Evolutionary conservation across 2,888 invertebrate species (phyloP).

Genomic region (Drosophila limbata): DNA sequence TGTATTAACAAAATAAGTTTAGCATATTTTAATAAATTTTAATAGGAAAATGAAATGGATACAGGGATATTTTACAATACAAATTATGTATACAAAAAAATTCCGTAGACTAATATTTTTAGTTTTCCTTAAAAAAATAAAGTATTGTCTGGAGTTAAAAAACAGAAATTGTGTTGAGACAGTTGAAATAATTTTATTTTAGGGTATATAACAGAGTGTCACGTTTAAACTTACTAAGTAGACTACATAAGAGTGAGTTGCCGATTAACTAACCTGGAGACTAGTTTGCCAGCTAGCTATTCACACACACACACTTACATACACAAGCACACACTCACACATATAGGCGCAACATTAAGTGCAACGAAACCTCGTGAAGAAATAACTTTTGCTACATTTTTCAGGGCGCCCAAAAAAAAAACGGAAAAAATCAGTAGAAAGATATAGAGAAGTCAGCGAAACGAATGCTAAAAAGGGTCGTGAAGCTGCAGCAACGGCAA

Average conservation of each 20-base stretch:
- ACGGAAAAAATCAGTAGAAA: conserved; percentile 27
- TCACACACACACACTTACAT: conserved; percentile 5
- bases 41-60: too few species aligned
- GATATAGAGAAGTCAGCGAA: conserved; percentile 53
- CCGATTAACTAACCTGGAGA: conserved; percentile 52
- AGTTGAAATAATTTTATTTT: not conserved
- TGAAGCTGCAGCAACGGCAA: conserved; percentile 17
- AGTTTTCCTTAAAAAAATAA: too few species aligned
- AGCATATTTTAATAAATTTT: too few species aligned
- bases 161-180: not conserved
- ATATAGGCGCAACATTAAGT: conserved; percentile 56
- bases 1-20: too few species aligned
- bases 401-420: conserved; percentile 48
- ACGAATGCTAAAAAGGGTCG: conserved; percentile 50
- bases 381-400: conserved; percentile 77
- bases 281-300: conserved; percentile 40
- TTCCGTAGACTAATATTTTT: too few species aligned
- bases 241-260: conserved; percentile 15
- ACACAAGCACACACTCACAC: conserved; percentile 16
- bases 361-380: conserved; percentile 70
- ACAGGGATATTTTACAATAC: too few species aligned
- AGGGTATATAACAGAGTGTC: not conserved
- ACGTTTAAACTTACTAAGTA: not conserved
- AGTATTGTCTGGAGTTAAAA: not conserved
- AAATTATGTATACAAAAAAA: too few species aligned